These are phyloP conservation scores for Drosophila quadrilineata DNA, from an alignment of 1,140 invertebrate species.

Conservation along the genomic window DNA sequence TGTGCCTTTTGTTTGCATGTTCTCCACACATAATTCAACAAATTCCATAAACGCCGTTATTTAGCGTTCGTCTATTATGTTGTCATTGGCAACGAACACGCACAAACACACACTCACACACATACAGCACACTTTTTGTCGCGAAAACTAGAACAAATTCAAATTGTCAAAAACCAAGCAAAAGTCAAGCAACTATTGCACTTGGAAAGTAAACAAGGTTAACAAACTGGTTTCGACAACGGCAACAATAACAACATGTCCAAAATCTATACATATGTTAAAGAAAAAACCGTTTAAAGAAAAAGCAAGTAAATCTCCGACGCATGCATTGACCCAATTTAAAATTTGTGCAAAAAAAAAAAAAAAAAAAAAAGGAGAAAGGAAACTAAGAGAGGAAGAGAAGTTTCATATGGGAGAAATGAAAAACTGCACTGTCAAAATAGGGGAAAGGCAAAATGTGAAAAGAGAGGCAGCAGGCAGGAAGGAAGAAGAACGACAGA, in stretches of 20 bases:
- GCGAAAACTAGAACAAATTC: constrained; percentile 60
- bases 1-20: constrained; percentile 31
- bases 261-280: constrained; percentile 39
- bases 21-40: constrained; percentile 28
- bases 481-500: background rate
- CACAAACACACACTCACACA: constrained; percentile 10
- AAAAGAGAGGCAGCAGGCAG: background rate
- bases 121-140: background rate
- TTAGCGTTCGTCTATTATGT: constrained; percentile 40
- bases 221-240: constrained; percentile 69
- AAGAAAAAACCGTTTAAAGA: constrained; percentile 20
- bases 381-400: constrained; percentile 16
- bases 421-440: constrained; percentile 26
- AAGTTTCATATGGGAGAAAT: constrained; percentile 11
- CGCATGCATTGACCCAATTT: constrained; percentile 69
- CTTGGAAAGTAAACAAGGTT: constrained; percentile 73
- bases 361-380: constrained; percentile 14
- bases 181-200: constrained; percentile 66
- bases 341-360: constrained; percentile 47
- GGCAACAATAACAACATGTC: constrained; percentile 17
- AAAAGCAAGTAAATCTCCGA: constrained; percentile 40
- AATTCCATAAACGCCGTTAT: constrained; percentile 45
- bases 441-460: constrained; percentile 25
- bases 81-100: constrained; percentile 40
- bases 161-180: constrained; percentile 65